A percentile compares a stretch with the other conserved stretches of the same genome.
phyloP scores from a whole-genome alignment of 1,140 invertebrate species.

The Drosophila seguyi region DNA sequence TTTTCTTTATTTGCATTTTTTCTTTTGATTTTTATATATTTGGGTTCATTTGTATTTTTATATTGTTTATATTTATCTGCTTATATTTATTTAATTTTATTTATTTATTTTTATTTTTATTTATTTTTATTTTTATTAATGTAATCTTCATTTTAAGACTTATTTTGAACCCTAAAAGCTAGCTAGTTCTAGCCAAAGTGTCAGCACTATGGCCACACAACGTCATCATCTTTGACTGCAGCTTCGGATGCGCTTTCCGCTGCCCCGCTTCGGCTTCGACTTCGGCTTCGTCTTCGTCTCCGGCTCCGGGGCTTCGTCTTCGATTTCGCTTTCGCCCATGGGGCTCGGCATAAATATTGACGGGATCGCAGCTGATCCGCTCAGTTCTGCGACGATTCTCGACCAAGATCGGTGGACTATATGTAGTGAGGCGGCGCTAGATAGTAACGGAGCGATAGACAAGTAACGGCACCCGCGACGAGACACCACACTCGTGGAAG shows the following conservation, averaged over 20 bases:
- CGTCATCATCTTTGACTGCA: not conserved
- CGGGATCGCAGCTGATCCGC: constrained; percentile 58
- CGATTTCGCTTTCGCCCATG: constrained; percentile 7
- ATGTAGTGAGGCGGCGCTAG: not conserved
- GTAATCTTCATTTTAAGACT: too few relatives aligned
- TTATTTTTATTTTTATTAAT: too few relatives aligned
- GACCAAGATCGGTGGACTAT: constrained; percentile 20
- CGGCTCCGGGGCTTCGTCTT: constrained; percentile 6
- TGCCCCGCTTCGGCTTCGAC: not conserved
- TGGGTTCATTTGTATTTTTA: too few relatives aligned
- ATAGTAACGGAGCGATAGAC: not conserved
- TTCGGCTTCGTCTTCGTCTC: constrained; percentile 3
- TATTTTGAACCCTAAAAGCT: too few relatives aligned
- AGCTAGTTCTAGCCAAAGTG: not conserved
- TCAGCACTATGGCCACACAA: not conserved
- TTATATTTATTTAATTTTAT: too few relatives aligned
- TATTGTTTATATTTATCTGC: too few relatives aligned
- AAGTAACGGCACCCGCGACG: constrained; percentile 34
- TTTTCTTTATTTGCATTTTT: too few relatives aligned
- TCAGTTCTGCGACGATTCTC: constrained; percentile 52
- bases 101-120: too few relatives aligned
- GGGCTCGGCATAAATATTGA: constrained; percentile 66
- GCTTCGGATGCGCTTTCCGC: constrained; percentile 31
- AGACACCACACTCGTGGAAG: constrained; percentile 15
- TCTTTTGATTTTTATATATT: too few relatives aligned